phyloP scores from a whole-genome alignment of 1,140 invertebrate genomes.

The Mamestra configurata region DNA sequence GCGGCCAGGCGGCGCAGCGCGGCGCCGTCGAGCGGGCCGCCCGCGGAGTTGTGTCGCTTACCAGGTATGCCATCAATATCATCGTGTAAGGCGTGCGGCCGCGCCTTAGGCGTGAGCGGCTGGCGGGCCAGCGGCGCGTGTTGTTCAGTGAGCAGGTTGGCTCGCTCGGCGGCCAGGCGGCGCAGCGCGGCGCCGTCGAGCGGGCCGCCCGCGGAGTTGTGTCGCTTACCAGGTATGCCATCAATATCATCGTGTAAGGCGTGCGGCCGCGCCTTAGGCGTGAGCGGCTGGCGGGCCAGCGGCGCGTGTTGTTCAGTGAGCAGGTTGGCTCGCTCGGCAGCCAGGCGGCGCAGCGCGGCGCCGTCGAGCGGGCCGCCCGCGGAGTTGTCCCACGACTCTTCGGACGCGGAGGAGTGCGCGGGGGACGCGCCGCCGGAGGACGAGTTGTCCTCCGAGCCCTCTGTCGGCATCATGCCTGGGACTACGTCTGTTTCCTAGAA shows the following conservation, averaged over 20 bases:
- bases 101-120: too few species aligned
- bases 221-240: slow-evolving; percentile 91
- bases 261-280: slow-evolving; percentile 89
- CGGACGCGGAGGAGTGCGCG: slow-evolving; percentile 66
- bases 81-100: too few species aligned
- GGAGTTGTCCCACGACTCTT: slow-evolving; percentile 90
- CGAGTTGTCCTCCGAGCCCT: slow-evolving; percentile 3
- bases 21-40: too few species aligned
- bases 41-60: too few species aligned
- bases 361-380: slow-evolving; percentile 95
- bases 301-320: slow-evolving; percentile 92
- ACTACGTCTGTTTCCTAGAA: slow-evolving; percentile 39
- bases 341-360: slow-evolving; percentile 91
- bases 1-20: too few species aligned
- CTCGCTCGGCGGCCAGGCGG: too few species aligned
- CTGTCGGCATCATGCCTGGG: background rate
- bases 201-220: too few species aligned
- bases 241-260: slow-evolving; percentile 91
- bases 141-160: too few species aligned
- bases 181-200: too few species aligned
- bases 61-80: too few species aligned
- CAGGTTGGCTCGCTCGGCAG: slow-evolving; percentile 90
- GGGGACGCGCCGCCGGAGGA: slow-evolving; percentile 57
- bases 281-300: slow-evolving; percentile 89
- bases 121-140: too few species aligned